Evolutionary conservation across 2,888 invertebrate genomes (phyloP).

Genomic region (Ceramica pisi): DNA sequence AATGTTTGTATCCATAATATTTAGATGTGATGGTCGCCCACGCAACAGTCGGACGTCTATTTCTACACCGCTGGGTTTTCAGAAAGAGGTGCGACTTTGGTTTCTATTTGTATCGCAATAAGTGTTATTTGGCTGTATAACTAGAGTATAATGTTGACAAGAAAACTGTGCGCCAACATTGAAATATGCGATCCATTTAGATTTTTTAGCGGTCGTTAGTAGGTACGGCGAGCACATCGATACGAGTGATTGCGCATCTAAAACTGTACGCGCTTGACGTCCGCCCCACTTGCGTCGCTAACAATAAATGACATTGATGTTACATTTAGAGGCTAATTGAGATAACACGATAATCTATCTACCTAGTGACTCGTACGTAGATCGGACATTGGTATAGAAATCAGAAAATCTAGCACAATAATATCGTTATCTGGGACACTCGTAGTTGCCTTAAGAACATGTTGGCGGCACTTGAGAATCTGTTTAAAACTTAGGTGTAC

Average conservation of each 20-base stretch:
- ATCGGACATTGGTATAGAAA: conserved; percentile 29
- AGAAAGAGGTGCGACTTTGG: conserved; percentile 52
- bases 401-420: conserved; percentile 35
- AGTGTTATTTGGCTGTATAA: conserved; percentile 39
- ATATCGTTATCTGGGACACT: conserved; percentile 34
- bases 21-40: conserved; percentile 81
- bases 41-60: conserved; percentile 80
- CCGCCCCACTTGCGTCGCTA: conserved; percentile 48
- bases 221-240: conserved; percentile 45
- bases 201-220: conserved; percentile 67
- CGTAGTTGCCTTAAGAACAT: conserved; percentile 20
- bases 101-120: conserved; percentile 63
- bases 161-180: conserved; percentile 62
- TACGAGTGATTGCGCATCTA: conserved; percentile 55
- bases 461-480: conserved; percentile 12
- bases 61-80: conserved; percentile 70
- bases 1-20: conserved; percentile 83
- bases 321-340: conserved; percentile 57
- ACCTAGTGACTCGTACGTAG: conserved; percentile 25
- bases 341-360: conserved; percentile 51
- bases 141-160: conserved; percentile 63
- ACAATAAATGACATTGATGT: conserved; percentile 61
- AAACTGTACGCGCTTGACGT: conserved; percentile 55
- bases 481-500: conserved; percentile 20
- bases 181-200: conserved; percentile 67